Evolutionary conservation across 2,888 invertebrate species (phyloP), one percentile per base, ranked within the genome.

Genomic region (Cheilosia pagana): DNA sequence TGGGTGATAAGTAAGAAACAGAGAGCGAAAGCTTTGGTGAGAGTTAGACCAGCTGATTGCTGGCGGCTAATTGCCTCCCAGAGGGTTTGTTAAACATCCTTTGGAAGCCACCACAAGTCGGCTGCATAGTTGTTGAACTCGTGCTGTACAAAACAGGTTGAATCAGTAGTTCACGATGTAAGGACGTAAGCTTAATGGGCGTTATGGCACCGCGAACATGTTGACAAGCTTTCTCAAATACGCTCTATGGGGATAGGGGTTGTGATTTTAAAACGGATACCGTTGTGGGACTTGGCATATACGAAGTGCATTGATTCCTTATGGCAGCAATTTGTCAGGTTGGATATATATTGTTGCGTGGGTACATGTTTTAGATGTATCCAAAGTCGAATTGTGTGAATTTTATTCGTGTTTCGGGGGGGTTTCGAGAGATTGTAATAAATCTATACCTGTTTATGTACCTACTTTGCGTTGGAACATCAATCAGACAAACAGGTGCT

Each of bases 81-180:
- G 74, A 48, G 83, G 62, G 65, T 62, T 63, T 78, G 68, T 78
- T 52, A 50, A 74, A 74, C 74, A 68, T 68, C 83, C 31, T 14
- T 74, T 45, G 63, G 83, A 68, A 74, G 50, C 83, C 83, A 74
- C 83, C 83, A 74, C 83, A 83, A 79, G 79, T 83, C 83, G 83
- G 68, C 68, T 79, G 74, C 68, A 83, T 74, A 83, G 79, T 83
- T 74, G 68, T 41, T 68, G 68, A 74, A 70, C 68, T 83, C 67
- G 65, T 74, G 67, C 63, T 62, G 43, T 55, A 35, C 12, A 39
- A 59, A 45, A 75, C 74, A 74, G 63, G 74, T 79, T 70, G 74
- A 39, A 55, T 31, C 35, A 53, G 25, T 35, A 43, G 31, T 55
- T 62, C 57, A 65, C 21, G 45, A 72, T 48, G 60, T 19, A 70